Evolutionary conservation across 2,113 vertebrate genomes (phyloP), one percentile per base, ranked within the genome.

Genomic region (Gymnocephalus cernua): DNA sequence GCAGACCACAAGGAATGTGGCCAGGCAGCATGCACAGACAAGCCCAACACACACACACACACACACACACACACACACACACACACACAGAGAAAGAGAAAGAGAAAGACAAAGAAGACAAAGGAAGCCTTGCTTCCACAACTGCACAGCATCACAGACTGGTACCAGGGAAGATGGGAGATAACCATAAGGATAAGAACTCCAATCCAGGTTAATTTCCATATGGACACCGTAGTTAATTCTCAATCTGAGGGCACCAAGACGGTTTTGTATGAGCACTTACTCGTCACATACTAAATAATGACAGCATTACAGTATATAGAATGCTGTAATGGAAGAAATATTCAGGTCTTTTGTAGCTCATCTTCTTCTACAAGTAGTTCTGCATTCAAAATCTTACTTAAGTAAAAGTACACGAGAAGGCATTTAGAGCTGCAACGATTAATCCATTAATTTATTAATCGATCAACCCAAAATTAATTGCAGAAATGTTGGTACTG

Each of bases 1-100:
- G 80, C 74, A 88, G 91, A 92, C 90, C 93, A 91, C 84, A 74
- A 93, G 84, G 92, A 94, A 94, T 93, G 89, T 80, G 68, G 57
- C 80, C 84, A 58, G 63, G 83, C 82, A 80, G 82, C 93, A 0
- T 92, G 93, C 75, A 73, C 68, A 80, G 90, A 89, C 93, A 88
- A 57, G 89, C 48, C 77, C 89, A 90, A 86, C 73, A 70, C 86
- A 80, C 59, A 8, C 59, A 56, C 67, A 70, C 51, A 53, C 48
- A n/a, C 66, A 41, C 29, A 59, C 53, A 29, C 47, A 66, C 38
- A 67, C 38, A 73, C 44, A 61, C 56, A 48, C 16, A 65, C 23
- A 65, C 38, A 27, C n/a, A 72, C 18, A 73, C 38, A 59, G 6
- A 48, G 13, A 44, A 4, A 66, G 48, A 41, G 1, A 63, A 0